phyloP scores from a whole-genome alignment of 2,888 invertebrate species.

The Archaeoteleia sp. region DNA sequence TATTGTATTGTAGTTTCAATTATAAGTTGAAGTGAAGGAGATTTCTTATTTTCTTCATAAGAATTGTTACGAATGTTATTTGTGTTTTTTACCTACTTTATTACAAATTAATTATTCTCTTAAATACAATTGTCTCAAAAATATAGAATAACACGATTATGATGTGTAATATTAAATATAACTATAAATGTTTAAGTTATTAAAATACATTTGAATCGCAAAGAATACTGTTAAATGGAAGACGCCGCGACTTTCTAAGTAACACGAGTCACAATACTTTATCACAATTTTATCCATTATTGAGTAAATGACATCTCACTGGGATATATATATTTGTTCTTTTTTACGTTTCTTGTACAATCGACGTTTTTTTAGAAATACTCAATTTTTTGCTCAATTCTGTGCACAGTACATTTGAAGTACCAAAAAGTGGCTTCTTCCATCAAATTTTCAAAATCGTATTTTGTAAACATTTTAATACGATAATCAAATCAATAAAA shows the following conservation, averaged over 20 bases:
- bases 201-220: not conserved
- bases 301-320: not conserved
- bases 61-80: too few species aligned
- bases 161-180: not conserved
- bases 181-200: not conserved
- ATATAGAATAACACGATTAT: not conserved
- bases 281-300: not conserved
- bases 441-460: too few species aligned
- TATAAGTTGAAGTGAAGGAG: not conserved
- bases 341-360: not conserved
- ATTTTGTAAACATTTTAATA: too few species aligned
- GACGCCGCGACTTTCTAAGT: not conserved
- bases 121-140: constrained; percentile 10
- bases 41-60: constrained; percentile 1
- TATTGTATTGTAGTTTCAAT: too few species aligned
- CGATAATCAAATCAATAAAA: too few species aligned
- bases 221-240: not conserved
- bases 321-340: not conserved
- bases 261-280: not conserved
- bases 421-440: too few species aligned
- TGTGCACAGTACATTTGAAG: too few species aligned
- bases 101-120: constrained; percentile 21
- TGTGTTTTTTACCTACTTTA: constrained; percentile 8
- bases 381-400: too few species aligned
- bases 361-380: not conserved